Conservation (phyloP, 2,888 invertebrate genomes). For the Scrobipalpa costella region DNA sequence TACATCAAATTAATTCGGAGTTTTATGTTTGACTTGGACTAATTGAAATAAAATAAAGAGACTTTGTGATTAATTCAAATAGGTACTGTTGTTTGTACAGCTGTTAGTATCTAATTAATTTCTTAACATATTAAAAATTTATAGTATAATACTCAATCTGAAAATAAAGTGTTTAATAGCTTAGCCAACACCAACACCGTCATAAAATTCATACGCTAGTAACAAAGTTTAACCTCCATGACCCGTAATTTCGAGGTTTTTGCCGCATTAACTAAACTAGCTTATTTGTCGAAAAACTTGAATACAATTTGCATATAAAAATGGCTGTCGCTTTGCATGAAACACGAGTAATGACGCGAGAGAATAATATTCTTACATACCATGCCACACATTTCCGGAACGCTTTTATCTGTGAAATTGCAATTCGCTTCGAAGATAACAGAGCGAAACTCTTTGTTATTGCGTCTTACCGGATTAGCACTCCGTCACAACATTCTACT, state of each 20-base stretch:
- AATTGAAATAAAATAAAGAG: neutral
- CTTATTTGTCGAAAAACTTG: neutral
- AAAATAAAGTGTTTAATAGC: no score
- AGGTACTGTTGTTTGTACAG: constrained; percentile 1
- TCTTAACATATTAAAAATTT: no score
- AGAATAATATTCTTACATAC: constrained; percentile 34
- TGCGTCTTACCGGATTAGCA: constrained; percentile 7
- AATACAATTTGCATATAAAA: constrained; percentile 15
- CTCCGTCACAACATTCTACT: neutral
- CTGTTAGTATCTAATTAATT: neutral
- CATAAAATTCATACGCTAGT: no score
- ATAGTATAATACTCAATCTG: no score
- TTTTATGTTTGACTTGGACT: neutral
- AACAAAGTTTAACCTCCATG: no score
- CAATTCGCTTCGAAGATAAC: constrained; percentile 30
- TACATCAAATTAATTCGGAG: neutral
- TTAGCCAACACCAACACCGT: no score
- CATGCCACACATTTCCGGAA: constrained; percentile 42
- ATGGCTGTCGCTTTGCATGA: constrained; percentile 31
- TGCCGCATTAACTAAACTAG: neutral
- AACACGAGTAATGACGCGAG: constrained; percentile 47
- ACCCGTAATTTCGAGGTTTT: neutral
- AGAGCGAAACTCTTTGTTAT: constrained; percentile 30
- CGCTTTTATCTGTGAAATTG: constrained; percentile 42
- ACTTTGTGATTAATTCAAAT: no score